A percentile compares a stretch with the other conserved stretches of the same genome.
phyloP scores from a whole-genome alignment of 2,797 vertebrate species.

The Diplodus puntazzo region DNA sequence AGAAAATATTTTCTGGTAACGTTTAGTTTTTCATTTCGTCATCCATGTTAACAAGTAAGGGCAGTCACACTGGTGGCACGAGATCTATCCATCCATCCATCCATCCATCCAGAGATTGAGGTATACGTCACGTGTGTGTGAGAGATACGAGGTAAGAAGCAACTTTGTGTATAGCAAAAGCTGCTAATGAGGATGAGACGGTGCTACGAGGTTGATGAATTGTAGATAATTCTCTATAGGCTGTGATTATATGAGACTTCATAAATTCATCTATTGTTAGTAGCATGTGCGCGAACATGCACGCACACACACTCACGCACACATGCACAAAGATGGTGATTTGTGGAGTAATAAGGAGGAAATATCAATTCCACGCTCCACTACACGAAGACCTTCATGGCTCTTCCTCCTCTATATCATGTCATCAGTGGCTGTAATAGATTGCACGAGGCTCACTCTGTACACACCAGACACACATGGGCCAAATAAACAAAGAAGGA shows the following conservation, averaged over 20 bases:
- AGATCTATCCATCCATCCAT: not conserved
- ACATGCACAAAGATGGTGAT: conserved; percentile 17
- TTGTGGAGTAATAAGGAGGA: conserved; percentile 60
- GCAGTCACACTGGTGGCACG: too few species aligned
- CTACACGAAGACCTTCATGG: conserved; percentile 55
- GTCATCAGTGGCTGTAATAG: conserved; percentile 35
- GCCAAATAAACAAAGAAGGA: not conserved
- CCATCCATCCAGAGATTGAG: too few species aligned
- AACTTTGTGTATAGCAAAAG: not conserved
- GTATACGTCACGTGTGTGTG: not conserved
- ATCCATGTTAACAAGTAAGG: too few species aligned
- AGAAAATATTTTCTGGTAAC: too few species aligned
- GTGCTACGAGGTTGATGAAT: conserved; percentile 39
- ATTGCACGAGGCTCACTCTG: conserved; percentile 3
- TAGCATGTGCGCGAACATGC: not conserved
- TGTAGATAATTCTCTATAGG: conserved; percentile 36
- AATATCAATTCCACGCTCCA: conserved; percentile 62
- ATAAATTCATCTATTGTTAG: conserved; percentile 43
- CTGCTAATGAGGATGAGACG: not conserved
- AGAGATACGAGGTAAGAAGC: conserved; percentile 5
- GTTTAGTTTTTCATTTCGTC: too few species aligned
- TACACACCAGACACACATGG: conserved; percentile 1
- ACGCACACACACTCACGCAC: conserved; percentile 3
- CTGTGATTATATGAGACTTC: conserved; percentile 33
- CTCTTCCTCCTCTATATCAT: conserved; percentile 33